A percentile compares a stretch with the other conserved stretches of the same genome.
Conservation (phyloP, 92 coral and sea anemone genomes). For the Phymanthus crucifer region DNA sequence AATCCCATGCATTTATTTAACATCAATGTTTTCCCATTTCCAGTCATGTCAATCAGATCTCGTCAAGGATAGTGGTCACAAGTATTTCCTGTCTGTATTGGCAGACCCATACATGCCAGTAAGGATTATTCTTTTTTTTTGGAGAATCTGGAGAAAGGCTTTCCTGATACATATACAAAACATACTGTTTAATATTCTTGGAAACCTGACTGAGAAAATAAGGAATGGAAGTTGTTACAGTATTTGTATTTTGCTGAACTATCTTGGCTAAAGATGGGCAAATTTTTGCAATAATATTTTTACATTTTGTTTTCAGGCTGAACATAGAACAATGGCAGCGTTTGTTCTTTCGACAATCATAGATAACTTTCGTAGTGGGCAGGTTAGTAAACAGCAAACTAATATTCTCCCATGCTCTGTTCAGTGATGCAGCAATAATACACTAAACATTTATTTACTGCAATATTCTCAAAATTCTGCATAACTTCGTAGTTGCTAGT, state of each 20-base stretch:
- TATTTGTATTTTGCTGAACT: too few relatives aligned
- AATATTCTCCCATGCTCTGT: too few relatives aligned
- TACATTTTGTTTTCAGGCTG: slow-evolving; percentile 62
- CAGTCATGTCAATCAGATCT: slow-evolving; percentile 98
- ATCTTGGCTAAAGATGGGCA: too few relatives aligned
- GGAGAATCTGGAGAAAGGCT: neutral
- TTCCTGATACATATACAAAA: too few relatives aligned
- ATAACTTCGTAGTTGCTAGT: too few relatives aligned
- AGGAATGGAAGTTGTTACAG: too few relatives aligned
- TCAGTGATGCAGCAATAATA: too few relatives aligned
- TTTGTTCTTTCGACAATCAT: slow-evolving; percentile 90
- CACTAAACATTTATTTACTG: too few relatives aligned
- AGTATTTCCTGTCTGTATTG: slow-evolving; percentile 88
- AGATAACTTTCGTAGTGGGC: slow-evolving; percentile 81
- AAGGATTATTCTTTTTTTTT: slow-evolving; percentile 18
- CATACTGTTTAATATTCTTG: too few relatives aligned
- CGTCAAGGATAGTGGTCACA: slow-evolving; percentile 97
- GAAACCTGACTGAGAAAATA: too few relatives aligned
- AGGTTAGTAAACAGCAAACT: slow-evolving; percentile 55
- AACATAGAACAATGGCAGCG: slow-evolving; percentile 99
- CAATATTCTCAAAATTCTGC: too few relatives aligned
- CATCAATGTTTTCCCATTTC: neutral
- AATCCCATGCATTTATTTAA: neutral
- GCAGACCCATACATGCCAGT: slow-evolving; percentile 97
- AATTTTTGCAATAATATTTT: too few relatives aligned